phyloP scores from a whole-genome alignment of 2,113 vertebrate genomes.

The Cinclus mexicanus region DNA sequence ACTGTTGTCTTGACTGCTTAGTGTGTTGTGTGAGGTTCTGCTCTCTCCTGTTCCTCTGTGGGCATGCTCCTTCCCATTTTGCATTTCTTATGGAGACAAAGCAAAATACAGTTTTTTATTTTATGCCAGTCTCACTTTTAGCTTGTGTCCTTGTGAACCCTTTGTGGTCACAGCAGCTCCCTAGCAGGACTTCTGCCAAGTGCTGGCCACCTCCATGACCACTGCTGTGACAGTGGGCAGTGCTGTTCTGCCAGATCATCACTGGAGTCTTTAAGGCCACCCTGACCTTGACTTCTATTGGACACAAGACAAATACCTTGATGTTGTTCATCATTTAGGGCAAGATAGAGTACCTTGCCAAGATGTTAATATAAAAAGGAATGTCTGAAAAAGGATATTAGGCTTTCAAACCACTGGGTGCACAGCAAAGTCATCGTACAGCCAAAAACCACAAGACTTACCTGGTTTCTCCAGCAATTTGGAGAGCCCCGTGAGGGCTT shows the following conservation, averaged over 20 bases:
- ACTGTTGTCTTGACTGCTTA: neutral
- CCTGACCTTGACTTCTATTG: neutral
- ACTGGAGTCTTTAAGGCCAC: neutral
- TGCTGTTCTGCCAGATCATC: neutral
- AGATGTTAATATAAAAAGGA: neutral
- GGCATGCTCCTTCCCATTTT: neutral
- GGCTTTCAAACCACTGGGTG: neutral
- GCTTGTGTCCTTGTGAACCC: neutral
- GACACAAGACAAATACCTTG: neutral
- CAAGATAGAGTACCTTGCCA: neutral
- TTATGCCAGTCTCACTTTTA: neutral
- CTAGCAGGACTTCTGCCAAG: neutral
- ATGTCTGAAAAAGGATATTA: neutral
- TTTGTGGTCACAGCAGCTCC: neutral
- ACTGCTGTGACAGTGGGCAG: neutral
- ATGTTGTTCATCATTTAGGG: neutral
- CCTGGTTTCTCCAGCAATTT: neutral
- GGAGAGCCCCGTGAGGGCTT: neutral
- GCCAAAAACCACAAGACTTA: neutral
- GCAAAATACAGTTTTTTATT: neutral
- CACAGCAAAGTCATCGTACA: neutral
- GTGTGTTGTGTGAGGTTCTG: neutral
- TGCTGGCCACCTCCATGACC: neutral
- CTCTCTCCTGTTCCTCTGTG: neutral
- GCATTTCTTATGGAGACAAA: neutral